Percentiles rank a stretch among this genome's conserved stretches.
phyloP scores from a whole-genome alignment of 2,888 invertebrate species.

The Scelioninae gen. 1 region DNA sequence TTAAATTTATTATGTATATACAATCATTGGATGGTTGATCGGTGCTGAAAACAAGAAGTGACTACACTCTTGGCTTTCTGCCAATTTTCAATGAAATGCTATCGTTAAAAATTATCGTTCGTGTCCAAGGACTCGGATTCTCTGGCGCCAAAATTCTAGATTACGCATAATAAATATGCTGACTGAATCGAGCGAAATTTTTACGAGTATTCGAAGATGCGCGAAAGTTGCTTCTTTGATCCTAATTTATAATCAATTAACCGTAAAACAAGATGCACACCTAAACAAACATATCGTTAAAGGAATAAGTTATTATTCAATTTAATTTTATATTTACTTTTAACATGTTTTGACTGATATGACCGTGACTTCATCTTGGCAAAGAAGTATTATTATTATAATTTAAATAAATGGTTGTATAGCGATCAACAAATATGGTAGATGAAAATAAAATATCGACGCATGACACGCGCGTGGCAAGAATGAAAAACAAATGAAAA shows the following conservation, averaged over 20 bases:
- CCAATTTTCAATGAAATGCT: slow-evolving; percentile 58
- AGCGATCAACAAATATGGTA: slow-evolving; percentile 11
- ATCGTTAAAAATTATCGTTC: slow-evolving; percentile 58
- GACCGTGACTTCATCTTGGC: slow-evolving; percentile 16
- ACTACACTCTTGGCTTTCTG: slow-evolving; percentile 32
- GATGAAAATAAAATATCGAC: slow-evolving; percentile 35
- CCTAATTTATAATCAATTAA: slow-evolving; percentile 11
- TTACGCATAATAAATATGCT: slow-evolving; percentile 55
- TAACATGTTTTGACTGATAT: background rate
- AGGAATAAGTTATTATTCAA: background rate
- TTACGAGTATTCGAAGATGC: slow-evolving; percentile 20
- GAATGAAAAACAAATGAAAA: slow-evolving; percentile 35
- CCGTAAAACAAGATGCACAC: background rate
- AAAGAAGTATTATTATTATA: slow-evolving; percentile 23
- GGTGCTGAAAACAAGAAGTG: slow-evolving; percentile 36
- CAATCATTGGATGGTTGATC: slow-evolving; percentile 35
- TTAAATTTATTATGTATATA: slow-evolving; percentile 31
- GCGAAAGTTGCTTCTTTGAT: slow-evolving; percentile 25
- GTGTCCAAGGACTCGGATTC: slow-evolving; percentile 60
- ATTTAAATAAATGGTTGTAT: slow-evolving; percentile 21
- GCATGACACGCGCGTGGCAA: slow-evolving; percentile 7
- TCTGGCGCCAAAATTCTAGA: slow-evolving; percentile 70
- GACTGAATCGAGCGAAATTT: slow-evolving; percentile 43
- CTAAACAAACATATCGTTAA: background rate
- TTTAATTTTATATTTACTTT: background rate